Conservation (phyloP, 2,797 vertebrate genomes). For the Delichon dasypus region DNA sequence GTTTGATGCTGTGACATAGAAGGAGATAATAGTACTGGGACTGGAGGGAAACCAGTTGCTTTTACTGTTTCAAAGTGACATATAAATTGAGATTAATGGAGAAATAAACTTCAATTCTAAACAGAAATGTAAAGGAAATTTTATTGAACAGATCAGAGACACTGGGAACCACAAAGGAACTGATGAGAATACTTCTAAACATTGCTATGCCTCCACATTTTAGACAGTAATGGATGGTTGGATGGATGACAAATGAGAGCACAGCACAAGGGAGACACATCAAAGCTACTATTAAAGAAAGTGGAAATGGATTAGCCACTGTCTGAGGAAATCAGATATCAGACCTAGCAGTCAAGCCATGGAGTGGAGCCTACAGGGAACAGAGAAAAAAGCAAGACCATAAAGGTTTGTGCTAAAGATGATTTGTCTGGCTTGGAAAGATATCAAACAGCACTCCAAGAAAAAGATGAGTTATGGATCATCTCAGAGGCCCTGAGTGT, state of each 20-base stretch:
- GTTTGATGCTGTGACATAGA: neutral
- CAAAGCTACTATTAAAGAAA: conserved; percentile 6
- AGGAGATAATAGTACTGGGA: neutral
- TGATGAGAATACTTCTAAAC: neutral
- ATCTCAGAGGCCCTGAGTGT: neutral
- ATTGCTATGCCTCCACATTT: neutral
- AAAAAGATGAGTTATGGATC: neutral
- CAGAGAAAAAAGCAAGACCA: neutral
- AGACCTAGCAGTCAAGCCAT: neutral
- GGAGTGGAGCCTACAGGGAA: neutral
- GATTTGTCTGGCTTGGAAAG: neutral
- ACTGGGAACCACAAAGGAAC: neutral
- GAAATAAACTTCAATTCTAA: neutral
- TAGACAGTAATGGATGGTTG: neutral
- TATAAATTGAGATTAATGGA: neutral
- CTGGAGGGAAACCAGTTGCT: neutral
- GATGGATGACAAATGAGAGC: conserved; percentile 5
- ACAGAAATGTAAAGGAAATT: neutral
- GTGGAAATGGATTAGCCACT: conserved; percentile 6
- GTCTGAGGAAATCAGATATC: neutral
- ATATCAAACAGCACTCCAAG: neutral
- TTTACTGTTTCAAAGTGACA: neutral
- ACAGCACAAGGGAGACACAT: neutral
- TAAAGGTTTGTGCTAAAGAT: neutral
- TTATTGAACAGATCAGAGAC: neutral